Evolutionary conservation across 2,113 vertebrate genomes (phyloP), one percentile per base, ranked within the genome.

Genomic region (Phaetusa simplex): DNA sequence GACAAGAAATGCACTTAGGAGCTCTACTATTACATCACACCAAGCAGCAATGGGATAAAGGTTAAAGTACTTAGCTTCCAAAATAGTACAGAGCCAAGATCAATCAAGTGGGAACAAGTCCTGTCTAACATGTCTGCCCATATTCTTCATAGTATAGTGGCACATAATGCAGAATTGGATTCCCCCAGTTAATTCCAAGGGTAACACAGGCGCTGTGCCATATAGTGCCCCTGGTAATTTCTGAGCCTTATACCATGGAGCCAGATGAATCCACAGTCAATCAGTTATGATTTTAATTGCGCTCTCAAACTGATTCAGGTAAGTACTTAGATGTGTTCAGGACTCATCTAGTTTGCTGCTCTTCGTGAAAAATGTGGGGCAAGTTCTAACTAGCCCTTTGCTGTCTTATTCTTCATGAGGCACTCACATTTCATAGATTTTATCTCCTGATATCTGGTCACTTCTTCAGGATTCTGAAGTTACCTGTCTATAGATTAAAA

Each of bases 1-100:
- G 94, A 94, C 86, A 97, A 91, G 80, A 96, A 95, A 93, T 94
- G 92, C 85, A 97, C 95, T 95, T 95, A 97, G 55, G 55, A 77
- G 40, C 69, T 96, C 90, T 40, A 40, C 62, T 92, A 67, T 92
- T 81, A 77, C 55, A 92, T 96, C 93, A 59, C 58, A 81, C 72
- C 71, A 91, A 85, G 84, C 38, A 71, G 82, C 93, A 92, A 86
- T 79, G 85, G 89, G 89, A 74, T 77, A 91, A 94, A 96, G 92
- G 92, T 94, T 84, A 65, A 95, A 81, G 40, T 80, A 95, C 42
- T 92, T 76, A 88, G 55, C 70, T 96, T 96, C 93, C 90, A 96
- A 96, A 92, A 96, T 77, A 82, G 70, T 80, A 49, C 4, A 90
- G 34, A 93, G 69, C 70, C 93, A 92, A 89, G 95, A 97, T 93